Evolutionary conservation across 2,888 invertebrate genomes (phyloP), one percentile per base, ranked within the genome.

Genomic region (Epirrita christyi): DNA sequence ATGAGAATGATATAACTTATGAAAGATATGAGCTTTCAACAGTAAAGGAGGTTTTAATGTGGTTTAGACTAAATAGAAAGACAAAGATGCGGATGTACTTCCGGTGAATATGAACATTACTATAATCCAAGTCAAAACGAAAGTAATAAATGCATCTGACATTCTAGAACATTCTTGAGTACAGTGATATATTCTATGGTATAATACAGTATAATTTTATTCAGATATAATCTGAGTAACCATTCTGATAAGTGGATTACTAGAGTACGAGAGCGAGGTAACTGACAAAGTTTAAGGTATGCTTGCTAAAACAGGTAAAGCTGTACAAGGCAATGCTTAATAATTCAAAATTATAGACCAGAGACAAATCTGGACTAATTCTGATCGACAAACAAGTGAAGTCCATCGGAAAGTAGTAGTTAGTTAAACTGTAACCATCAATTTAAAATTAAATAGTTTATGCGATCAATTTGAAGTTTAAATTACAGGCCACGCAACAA

Each of bases 401-500:
- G 51, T 51, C 50, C 48, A 66, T 61, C 40, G 59, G 48, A 55
- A 55, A 53, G 52, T 50, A 47, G 56, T 53, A 61, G 56, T 44
- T 52, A 46, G 54, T 48, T 52, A 46, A 43, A 55, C 43, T 48
- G 34, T 41, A 54, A 50, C 55, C 40, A 54, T 50, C 54, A 54
- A 61, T 56, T 56, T 54, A 5, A 13, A 43, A 44, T 7, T 28
- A 29, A 52, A 58, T 53, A 44, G 53, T 53, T 51, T 40, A 32
- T 40, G 4, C 21, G 21, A 36, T 49, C 55, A 53, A 58, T 64
- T 61, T 62, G 55, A 55, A 61, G 58, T 53, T 52, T 38, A 64
- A 64, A 67, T 64, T 67, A 60, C 61, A 66, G 62, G 29, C 51
- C 62, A 59, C 51, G 57, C 60, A 62, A 55, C 49, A 37, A 47